Conservation (phyloP, 1,140 invertebrate genomes). For the Trialeurodes vaporariorum region DNA sequence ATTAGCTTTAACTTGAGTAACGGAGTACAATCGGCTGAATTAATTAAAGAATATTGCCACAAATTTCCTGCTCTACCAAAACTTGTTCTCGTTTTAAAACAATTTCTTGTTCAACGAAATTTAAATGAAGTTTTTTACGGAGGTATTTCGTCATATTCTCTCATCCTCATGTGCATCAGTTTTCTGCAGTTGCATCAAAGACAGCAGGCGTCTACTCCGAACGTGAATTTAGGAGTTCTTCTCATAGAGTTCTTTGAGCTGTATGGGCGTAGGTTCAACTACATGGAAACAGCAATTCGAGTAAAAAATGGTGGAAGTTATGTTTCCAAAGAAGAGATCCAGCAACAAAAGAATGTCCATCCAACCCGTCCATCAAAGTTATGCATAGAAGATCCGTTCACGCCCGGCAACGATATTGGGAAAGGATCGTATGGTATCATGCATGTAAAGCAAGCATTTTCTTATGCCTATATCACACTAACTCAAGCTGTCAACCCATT, state of each 20-base stretch:
- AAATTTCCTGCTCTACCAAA: slow-evolving; percentile 79
- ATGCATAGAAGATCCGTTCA: slow-evolving; percentile 96
- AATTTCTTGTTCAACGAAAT: slow-evolving; percentile 92
- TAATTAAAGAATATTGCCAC: slow-evolving; percentile 75
- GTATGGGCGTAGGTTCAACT: slow-evolving; percentile 94
- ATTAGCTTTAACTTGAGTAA: slow-evolving; percentile 98
- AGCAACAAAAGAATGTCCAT: background rate
- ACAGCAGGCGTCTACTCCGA: slow-evolving; percentile 44
- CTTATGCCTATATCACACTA: slow-evolving; percentile 82
- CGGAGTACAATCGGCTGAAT: slow-evolving; percentile 86
- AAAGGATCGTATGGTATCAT: slow-evolving; percentile 83
- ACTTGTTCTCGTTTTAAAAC: slow-evolving; percentile 92
- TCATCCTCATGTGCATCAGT: slow-evolving; percentile 96
- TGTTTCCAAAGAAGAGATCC: slow-evolving; percentile 84
- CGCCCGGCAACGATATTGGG: slow-evolving; percentile 90
- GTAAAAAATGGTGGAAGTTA: slow-evolving; percentile 90
- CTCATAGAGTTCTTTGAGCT: slow-evolving; percentile 96
- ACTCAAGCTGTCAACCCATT: slow-evolving; percentile 64
- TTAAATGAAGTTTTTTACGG: slow-evolving; percentile 98
- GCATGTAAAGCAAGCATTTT: slow-evolving; percentile 83
- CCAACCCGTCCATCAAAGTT: slow-evolving; percentile 69
- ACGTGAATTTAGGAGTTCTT: slow-evolving; percentile 80
- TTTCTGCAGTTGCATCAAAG: slow-evolving; percentile 82
- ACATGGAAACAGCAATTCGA: slow-evolving; percentile 86
- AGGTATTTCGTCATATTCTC: slow-evolving; percentile 95